Base-by-base conservation (phyloP, 2,113 vertebrate genomes). In the Tyto alba region DNA sequence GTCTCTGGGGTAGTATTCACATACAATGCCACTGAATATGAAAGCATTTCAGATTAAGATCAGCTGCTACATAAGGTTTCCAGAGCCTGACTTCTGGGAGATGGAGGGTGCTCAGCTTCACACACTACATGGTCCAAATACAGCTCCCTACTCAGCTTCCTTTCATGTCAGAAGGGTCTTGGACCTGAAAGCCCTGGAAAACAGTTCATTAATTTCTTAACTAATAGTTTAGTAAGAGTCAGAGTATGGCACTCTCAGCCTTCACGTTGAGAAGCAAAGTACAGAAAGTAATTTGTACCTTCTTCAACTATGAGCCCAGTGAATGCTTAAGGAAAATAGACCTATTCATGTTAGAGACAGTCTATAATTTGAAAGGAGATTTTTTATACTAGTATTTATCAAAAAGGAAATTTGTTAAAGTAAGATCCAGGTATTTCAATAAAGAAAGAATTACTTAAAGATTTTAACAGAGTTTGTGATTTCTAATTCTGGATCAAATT, bases 381-480 rank as follows among this genome's bases (percentile, higher is more conserved):
- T 25, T 26, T 67, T 92, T 83, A 79, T 92, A 12, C 48, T 95
- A 50, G 32, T 50, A 32, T 85, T 73, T 50, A 96, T 91, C 63
- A 96, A 71, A 95, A 76, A 92, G 79, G 26, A 94, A 97, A 85
- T n/a, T 40, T 48, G 45, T 88, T 96, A 90, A 72, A 88, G 57
- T 57, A 81, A 72, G 59, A 75, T 77, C 19, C 64, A 90, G 76
- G 11, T 77, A 86, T 94, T 93, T 56, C 9, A 45, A 62, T 78
- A 36, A 79, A 36, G 50, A 92, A 96, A 88, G 1, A 93, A 92
- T 48, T 84, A 79, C 72, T 85, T 69, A 80, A 89, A 32, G 16
- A 72, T 97, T 96, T 96, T 67, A 93, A 84, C 18, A 77, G 19
- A 80, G 26, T 9, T 62, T 57, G 32, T 34, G 2, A 50, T 55